phyloP scores from a whole-genome alignment of 2,888 invertebrate genomes.

The Junonia oenone region DNA sequence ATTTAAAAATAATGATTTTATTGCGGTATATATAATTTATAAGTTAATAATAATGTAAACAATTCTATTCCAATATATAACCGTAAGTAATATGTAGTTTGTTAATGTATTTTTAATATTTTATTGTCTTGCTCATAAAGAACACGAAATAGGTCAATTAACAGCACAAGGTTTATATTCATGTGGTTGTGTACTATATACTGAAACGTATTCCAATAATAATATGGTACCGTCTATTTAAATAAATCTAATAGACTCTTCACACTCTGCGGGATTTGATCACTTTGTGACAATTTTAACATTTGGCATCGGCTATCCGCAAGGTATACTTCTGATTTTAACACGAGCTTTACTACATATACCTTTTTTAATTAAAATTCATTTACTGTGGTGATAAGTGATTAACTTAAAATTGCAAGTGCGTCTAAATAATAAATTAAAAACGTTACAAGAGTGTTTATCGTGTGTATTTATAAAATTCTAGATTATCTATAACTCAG shows the following conservation, averaged over 20 bases:
- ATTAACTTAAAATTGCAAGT: background rate
- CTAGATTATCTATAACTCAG: slow-evolving; percentile 38
- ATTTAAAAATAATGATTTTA: no score
- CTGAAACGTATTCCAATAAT: background rate
- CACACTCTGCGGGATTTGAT: background rate
- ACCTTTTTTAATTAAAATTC: background rate
- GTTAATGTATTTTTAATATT: background rate
- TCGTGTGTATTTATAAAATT: slow-evolving; percentile 27
- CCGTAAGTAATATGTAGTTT: no score
- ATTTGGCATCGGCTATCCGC: slow-evolving; percentile 3
- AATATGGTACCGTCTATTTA: background rate
- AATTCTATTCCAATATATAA: no score
- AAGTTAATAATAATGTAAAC: no score
- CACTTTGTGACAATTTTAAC: slow-evolving; percentile 2
- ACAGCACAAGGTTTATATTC: background rate
- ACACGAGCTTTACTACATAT: background rate
- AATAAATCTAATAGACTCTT: background rate
- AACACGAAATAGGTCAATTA: background rate
- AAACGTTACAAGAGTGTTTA: slow-evolving; percentile 19
- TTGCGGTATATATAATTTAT: no score
- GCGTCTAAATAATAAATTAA: background rate
- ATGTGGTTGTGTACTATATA: background rate
- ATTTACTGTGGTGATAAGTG: background rate
- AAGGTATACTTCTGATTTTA: background rate
- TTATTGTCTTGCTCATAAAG: background rate